A percentile compares a stretch with the other conserved stretches of the same genome.
phyloP scores from a whole-genome alignment of 2,888 invertebrate genomes.

The Agrypnus murinus region DNA sequence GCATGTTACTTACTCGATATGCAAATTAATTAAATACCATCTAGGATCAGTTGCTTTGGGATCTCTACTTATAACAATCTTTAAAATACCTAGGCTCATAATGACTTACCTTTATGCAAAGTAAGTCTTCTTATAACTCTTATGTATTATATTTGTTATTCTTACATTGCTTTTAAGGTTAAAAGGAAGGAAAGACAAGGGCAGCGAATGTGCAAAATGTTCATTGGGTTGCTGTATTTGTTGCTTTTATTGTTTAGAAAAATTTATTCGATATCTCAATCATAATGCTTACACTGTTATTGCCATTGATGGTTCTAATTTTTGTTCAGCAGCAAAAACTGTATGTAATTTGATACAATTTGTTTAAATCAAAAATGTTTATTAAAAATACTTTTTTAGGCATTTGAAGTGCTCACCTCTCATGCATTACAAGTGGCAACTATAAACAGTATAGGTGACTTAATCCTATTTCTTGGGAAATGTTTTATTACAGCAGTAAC shows the following conservation, averaged over 20 bases:
- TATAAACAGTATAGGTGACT: constrained; percentile 94
- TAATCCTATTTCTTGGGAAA: constrained; percentile 93
- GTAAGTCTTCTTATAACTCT: constrained; percentile 73
- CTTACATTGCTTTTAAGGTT: constrained; percentile 76
- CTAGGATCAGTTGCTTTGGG: constrained; percentile 97
- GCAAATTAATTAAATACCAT: constrained; percentile 89
- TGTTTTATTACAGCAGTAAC: constrained; percentile 88
- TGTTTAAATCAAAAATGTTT: neutral
- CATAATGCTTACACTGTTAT: constrained; percentile 97
- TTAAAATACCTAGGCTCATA: constrained; percentile 92
- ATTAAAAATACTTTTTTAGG: too few species aligned
- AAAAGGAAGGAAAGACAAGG: constrained; percentile 80
- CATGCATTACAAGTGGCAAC: constrained; percentile 92
- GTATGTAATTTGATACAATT: constrained; percentile 74
- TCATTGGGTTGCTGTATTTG: constrained; percentile 89
- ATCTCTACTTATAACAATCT: constrained; percentile 92
- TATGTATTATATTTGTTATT: neutral
- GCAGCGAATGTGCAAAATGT: constrained; percentile 84
- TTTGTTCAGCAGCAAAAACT: constrained; percentile 92
- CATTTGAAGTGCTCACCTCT: constrained; percentile 87
- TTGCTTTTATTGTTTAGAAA: constrained; percentile 93
- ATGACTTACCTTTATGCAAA: constrained; percentile 92
- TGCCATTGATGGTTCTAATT: constrained; percentile 92
- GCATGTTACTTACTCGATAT: constrained; percentile 82
- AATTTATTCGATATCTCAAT: constrained; percentile 92